These are phyloP conservation scores for Micoletzkya japonica DNA, from an alignment of 2,888 invertebrate species.

Conservation along the genomic window DNA sequence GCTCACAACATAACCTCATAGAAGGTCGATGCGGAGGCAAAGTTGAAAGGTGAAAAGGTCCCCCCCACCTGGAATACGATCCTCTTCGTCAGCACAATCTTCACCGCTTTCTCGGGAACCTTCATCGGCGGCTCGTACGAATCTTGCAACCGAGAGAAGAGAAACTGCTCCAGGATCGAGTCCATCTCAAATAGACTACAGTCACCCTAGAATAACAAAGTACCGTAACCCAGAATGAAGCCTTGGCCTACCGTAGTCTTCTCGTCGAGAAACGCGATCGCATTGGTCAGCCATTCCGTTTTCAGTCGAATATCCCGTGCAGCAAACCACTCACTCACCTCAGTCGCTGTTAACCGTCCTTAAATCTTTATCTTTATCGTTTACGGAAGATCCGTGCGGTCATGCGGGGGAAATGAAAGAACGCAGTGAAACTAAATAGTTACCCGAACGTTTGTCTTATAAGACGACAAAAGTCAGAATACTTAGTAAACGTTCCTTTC, in stretches of 20 bases:
- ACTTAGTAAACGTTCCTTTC: too few relatives aligned
- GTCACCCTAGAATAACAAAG: neutral
- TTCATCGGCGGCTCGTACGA: conserved; percentile 33
- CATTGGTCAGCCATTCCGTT: conserved; percentile 5
- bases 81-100: conserved; percentile 31
- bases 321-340: conserved; percentile 5
- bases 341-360: conserved; percentile 1
- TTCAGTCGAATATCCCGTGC: conserved; percentile 2
- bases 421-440: too few relatives aligned
- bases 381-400: too few relatives aligned
- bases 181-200: neutral
- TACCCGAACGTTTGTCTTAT: too few relatives aligned
- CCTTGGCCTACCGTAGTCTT: conserved; percentile 10
- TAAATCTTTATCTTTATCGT: too few relatives aligned
- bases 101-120: conserved; percentile 34
- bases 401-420: too few relatives aligned
- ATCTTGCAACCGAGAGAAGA: conserved; percentile 33
- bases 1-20: too few relatives aligned
- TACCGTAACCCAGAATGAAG: neutral
- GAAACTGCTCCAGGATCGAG: conserved; percentile 34
- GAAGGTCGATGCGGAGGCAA: too few relatives aligned
- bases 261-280: neutral
- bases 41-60: neutral
- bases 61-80: conserved; percentile 36
- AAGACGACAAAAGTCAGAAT: too few relatives aligned